phyloP scores from a whole-genome alignment of 2,888 invertebrate species.

The Peribatodes rhomboidaria region DNA sequence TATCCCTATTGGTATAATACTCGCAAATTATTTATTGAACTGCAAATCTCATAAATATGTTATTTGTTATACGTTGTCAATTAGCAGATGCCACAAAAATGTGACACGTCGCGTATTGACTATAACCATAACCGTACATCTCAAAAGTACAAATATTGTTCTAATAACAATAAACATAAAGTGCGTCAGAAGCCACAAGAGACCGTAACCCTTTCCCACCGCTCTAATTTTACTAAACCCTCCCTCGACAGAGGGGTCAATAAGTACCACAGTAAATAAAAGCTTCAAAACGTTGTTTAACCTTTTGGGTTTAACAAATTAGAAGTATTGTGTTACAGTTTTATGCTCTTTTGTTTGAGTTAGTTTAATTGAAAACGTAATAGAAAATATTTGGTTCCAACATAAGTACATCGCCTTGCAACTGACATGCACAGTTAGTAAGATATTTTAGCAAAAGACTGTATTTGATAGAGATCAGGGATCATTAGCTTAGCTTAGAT shows the following conservation, averaged over 20 bases:
- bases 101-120: conserved; percentile 56
- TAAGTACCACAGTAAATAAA: conserved; percentile 76
- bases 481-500: too few relatives aligned
- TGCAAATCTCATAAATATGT: conserved; percentile 19
- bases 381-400: background rate
- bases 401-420: background rate
- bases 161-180: conserved; percentile 85
- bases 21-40: conserved; percentile 6
- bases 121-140: conserved; percentile 82
- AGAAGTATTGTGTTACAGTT: conserved; percentile 52
- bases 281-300: conserved; percentile 74
- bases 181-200: conserved; percentile 68
- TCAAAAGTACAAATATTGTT: conserved; percentile 83
- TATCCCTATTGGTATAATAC: conserved; percentile 3
- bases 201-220: conserved; percentile 83
- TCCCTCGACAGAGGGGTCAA: conserved; percentile 74
- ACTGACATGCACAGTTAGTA: background rate
- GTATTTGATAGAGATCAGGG: too few relatives aligned
- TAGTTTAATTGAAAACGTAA: conserved; percentile 37
- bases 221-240: conserved; percentile 86
- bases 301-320: conserved; percentile 73
- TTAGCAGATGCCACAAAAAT: conserved; percentile 55
- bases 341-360: conserved; percentile 20
- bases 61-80: conserved; percentile 34
- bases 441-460: background rate